Conservation (phyloP, 2,113 vertebrate genomes). For the Emydura subglobosa region DNA sequence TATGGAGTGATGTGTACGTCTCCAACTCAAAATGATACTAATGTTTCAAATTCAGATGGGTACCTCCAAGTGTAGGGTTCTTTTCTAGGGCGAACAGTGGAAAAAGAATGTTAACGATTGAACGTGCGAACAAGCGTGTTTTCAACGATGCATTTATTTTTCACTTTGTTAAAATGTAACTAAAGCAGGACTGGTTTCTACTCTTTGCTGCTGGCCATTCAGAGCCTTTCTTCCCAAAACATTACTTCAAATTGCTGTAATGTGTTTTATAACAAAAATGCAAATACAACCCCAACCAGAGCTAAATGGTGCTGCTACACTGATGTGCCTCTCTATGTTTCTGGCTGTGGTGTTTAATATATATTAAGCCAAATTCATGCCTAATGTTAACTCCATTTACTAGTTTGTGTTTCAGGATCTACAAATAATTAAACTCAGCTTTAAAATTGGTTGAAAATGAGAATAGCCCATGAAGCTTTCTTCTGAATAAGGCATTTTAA, state of each 20-base stretch:
- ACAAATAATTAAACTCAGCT: not conserved
- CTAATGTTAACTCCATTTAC: not conserved
- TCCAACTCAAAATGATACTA: not conserved
- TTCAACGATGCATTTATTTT: not conserved
- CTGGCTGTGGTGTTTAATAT: not conserved
- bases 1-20: not conserved
- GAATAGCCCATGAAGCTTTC: not conserved
- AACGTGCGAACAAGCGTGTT: not conserved
- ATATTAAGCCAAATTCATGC: not conserved
- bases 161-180: not conserved
- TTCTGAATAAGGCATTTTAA: not conserved
- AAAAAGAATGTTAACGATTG: not conserved
- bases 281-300: not conserved
- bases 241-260: not conserved
- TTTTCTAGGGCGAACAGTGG: not conserved
- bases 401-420: not conserved
- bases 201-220: not conserved
- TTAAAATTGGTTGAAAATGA: not conserved
- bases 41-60: not conserved
- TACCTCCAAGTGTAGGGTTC: not conserved
- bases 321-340: not conserved
- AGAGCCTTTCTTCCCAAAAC: not conserved
- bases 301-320: not conserved
- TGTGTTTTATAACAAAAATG: not conserved
- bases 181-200: not conserved